Evolutionary conservation across 2,113 vertebrate species (phyloP).

Genomic region (Takifugu bimaculatus): DNA sequence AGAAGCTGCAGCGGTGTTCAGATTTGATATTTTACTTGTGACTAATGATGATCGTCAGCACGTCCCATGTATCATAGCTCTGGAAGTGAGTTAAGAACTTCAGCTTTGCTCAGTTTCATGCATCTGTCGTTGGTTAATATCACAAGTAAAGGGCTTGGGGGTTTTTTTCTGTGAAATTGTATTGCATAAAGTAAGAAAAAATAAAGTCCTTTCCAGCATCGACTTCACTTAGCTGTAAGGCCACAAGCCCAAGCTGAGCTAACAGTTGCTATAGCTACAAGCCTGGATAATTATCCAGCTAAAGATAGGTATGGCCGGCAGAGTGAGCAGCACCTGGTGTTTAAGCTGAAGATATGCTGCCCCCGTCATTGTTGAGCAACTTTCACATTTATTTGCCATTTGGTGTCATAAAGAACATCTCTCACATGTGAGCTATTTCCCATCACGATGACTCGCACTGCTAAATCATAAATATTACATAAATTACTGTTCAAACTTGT

Average conservation of each 20-base stretch:
- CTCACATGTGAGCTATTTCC: constrained; percentile 1
- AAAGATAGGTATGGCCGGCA: not conserved
- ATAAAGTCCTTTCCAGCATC: no score
- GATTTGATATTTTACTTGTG: constrained; percentile 1
- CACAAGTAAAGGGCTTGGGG: no score
- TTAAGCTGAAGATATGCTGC: not conserved
- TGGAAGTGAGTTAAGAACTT: no score
- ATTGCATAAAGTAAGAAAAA: no score
- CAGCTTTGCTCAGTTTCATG: no score
- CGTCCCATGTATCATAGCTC: no score
- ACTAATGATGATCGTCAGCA: not conserved
- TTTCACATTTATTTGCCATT: not conserved
- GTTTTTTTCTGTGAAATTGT: no score
- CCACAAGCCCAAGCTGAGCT: not conserved
- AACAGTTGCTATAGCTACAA: not conserved
- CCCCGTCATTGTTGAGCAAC: not conserved
- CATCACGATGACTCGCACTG: not conserved
- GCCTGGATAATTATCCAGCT: not conserved
- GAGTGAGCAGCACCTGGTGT: not conserved
- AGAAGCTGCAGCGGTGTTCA: constrained; percentile 44
- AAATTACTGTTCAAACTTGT: constrained; percentile 49
- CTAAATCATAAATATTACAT: constrained; percentile 55
- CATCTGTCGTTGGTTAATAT: no score
- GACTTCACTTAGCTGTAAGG: not conserved
- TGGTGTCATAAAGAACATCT: not conserved